Percentiles rank a stretch among this genome's conserved stretches.
Evolutionary conservation across 2,113 vertebrate species (phyloP).

Genomic region (Anser brachyrhynchus): DNA sequence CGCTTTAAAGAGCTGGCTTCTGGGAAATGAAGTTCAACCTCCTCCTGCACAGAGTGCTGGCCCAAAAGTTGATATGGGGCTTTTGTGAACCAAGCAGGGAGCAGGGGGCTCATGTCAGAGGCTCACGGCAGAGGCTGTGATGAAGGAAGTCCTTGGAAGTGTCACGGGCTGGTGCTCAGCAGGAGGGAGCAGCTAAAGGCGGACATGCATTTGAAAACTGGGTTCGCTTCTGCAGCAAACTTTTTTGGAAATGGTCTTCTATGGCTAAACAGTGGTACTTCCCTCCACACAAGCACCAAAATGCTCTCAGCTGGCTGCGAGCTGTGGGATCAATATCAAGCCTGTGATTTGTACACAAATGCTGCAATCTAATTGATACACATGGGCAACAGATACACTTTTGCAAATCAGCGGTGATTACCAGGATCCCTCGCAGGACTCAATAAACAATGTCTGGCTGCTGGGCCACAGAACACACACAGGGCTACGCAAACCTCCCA

Average conservation of each 20-base stretch:
- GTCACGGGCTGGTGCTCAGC: background rate
- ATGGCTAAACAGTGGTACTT: fast-evolving
- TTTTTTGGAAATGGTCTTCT: background rate
- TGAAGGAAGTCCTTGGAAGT: background rate
- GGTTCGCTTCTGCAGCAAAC: background rate
- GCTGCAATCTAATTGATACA: slow-evolving; percentile 51
- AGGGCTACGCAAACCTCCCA: background rate
- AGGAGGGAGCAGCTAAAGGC: background rate
- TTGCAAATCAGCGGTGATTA: slow-evolving; percentile 49
- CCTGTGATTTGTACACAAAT: slow-evolving; percentile 42
- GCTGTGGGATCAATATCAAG: background rate
- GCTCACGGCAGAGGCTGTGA: background rate
- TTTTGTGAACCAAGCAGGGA: background rate
- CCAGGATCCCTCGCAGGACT: slow-evolving; percentile 41
- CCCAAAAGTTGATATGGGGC: background rate
- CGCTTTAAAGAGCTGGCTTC: background rate
- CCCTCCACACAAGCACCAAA: background rate
- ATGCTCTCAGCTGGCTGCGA: background rate
- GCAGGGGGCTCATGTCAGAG: background rate
- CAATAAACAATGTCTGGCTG: slow-evolving; percentile 50
- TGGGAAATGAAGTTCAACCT: background rate
- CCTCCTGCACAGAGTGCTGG: background rate
- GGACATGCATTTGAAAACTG: background rate
- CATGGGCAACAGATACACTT: slow-evolving; percentile 52
- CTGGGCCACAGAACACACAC: slow-evolving; percentile 22